Conservation (phyloP, 2,797 vertebrate species). For the Psittacula echo region DNA sequence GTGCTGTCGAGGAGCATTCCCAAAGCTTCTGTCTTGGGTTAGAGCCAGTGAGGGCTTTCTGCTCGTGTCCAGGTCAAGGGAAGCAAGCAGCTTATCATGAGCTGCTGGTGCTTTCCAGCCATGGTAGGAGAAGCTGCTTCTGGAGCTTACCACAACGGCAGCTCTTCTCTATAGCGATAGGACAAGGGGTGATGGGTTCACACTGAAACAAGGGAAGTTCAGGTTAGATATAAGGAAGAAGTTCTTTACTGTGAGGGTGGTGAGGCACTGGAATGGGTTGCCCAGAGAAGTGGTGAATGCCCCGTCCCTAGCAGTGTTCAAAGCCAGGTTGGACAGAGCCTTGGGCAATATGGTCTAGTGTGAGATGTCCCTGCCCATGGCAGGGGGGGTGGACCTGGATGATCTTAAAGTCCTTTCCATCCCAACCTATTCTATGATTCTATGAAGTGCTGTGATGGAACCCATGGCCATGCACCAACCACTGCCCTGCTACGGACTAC, state of each 20-base stretch:
- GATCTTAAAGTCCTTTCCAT: background rate
- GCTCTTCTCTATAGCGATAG: background rate
- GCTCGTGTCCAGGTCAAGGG: background rate
- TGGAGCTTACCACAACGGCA: accelerated
- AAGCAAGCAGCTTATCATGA: background rate
- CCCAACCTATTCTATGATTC: background rate
- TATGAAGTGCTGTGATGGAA: background rate
- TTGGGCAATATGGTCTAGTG: background rate
- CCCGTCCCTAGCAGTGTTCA: background rate
- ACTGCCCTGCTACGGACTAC: background rate
- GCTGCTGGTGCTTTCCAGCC: background rate
- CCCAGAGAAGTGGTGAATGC: background rate
- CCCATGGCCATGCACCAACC: accelerated
- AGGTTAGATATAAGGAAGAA: background rate
- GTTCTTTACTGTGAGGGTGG: background rate
- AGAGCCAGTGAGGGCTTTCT: background rate
- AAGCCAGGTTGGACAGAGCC: background rate
- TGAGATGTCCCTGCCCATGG: background rate
- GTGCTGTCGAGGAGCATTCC: background rate
- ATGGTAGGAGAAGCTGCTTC: background rate
- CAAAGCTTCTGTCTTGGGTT: slow-evolving; percentile 23
- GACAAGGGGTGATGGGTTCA: background rate
- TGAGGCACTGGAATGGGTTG: background rate
- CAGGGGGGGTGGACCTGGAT: background rate
- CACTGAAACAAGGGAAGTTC: background rate